Base-by-base conservation (phyloP, 2,113 vertebrate species). In the Sterrhoptilus dennistouni region DNA sequence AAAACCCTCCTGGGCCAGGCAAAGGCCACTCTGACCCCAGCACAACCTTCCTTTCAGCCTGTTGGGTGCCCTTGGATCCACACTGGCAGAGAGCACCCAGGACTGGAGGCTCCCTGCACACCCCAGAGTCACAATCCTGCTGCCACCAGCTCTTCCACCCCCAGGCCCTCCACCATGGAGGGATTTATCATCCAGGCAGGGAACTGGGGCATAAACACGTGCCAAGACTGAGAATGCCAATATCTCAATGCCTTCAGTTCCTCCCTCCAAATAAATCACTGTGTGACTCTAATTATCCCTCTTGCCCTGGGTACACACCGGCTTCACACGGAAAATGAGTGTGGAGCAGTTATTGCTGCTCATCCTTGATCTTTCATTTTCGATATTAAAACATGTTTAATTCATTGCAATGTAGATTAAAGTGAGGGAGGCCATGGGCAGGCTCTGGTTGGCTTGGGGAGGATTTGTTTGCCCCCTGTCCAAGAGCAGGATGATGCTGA, bases 351-450 rank as follows among this genome's bases (percentile, higher is more conserved):
- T 96, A 89, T 94, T 95, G 74, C 93, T 65, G 89, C 90, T 68
- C 94, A 80, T 94, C 61, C 96, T 77, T 94, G 78, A 54, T 71
- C 87, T 90, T 87, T 83, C 74, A 28, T 90, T 93, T 96, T 44
- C 88, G 18, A 91, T 96, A 96, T 96, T 47, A 60, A 95, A 94
- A 59, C 91, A 96, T 97, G 95, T 97, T 98, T 97, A 97, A 97
- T 97, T 97, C 96, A 97, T 97, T 76, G 74, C 81, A 77, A 60
- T 69, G 60, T 42, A 83, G 92, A 97, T 91, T 84, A 69, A 89
- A 96, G 80, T 56, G 66, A 95, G 92, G 92, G 75, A 95, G 87
- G 93, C 86, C 68, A 40, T 23, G 71, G 95, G 80, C 77, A 92
- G 63, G 19, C 45, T 89, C 77, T 35, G 15, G 42, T 84, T 68